phyloP scores from a whole-genome alignment of 2,113 vertebrate genomes.

The Poecile atricapillus region DNA sequence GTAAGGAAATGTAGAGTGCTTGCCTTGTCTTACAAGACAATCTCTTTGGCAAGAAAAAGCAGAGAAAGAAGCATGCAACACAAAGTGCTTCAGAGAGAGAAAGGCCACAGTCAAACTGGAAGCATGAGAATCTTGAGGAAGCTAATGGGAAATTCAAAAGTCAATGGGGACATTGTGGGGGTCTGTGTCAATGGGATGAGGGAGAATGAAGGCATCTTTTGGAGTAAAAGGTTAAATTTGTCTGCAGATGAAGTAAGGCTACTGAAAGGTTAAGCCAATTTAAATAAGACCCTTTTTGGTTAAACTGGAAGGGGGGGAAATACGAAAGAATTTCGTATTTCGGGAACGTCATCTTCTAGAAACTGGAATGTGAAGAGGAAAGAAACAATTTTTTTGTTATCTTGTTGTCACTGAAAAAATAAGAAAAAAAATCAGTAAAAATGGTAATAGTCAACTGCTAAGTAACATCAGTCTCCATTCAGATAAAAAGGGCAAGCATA shows the following conservation, averaged over 20 bases:
- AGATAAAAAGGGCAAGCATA: background rate
- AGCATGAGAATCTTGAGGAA: slow-evolving; percentile 21
- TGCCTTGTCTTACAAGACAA: background rate
- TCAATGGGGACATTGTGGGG: slow-evolving; percentile 27
- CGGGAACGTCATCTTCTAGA: background rate
- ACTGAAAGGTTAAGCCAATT: slow-evolving; percentile 16
- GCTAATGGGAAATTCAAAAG: slow-evolving; percentile 1
- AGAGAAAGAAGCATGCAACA: background rate
- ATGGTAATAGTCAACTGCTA: background rate
- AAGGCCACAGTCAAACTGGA: slow-evolving; percentile 7
- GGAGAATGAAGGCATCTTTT: background rate
- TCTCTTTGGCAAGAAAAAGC: background rate
- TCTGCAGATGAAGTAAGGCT: slow-evolving; percentile 7
- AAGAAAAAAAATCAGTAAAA: background rate
- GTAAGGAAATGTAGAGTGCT: background rate
- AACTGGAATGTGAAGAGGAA: background rate
- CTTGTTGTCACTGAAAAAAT: background rate
- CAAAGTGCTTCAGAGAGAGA: background rate
- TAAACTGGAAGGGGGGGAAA: background rate
- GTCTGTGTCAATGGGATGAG: background rate
- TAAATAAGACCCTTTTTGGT: background rate
- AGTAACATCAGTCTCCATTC: background rate
- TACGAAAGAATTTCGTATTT: background rate
- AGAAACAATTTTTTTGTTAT: background rate
- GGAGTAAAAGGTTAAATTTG: slow-evolving; percentile 42